Percentiles rank a stretch among this genome's conserved stretches.
Evolutionary conservation across 2,113 vertebrate genomes (phyloP).

Genomic region (Mobula hypostoma): DNA sequence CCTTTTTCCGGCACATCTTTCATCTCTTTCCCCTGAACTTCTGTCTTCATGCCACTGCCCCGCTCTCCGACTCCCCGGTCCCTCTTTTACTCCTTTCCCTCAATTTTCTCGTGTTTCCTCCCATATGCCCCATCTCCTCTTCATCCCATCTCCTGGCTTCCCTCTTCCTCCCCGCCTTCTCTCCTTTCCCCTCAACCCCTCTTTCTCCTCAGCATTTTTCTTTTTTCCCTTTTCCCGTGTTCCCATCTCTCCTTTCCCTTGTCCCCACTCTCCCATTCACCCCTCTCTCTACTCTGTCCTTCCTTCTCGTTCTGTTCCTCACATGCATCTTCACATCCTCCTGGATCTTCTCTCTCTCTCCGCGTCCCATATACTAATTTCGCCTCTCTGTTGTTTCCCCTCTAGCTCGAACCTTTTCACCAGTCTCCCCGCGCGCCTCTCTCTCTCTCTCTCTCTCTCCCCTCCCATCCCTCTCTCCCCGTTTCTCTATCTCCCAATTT

Average conservation of each 20-base stretch:
- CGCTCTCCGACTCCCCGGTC: too few species aligned
- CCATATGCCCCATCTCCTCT: too few species aligned
- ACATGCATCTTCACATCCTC: accelerated
- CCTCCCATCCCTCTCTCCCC: neutral
- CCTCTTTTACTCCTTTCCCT: too few species aligned
- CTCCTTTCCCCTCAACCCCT: too few species aligned
- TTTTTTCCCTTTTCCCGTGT: neutral
- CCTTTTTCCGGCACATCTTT: too few species aligned
- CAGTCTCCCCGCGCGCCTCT: neutral
- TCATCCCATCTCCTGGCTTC: neutral
- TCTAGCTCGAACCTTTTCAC: neutral
- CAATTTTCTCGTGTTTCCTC: too few species aligned
- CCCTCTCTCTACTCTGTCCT: neutral
- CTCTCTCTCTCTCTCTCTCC: neutral
- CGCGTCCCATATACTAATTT: too few species aligned
- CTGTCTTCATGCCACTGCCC: too few species aligned
- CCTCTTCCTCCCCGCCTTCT: neutral
- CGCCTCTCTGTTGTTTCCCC: too few species aligned
- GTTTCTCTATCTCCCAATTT: neutral
- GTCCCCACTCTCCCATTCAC: neutral
- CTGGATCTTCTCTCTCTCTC: too few species aligned
- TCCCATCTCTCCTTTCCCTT: neutral
- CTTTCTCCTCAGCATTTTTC: neutral
- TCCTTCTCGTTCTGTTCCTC: too few species aligned
- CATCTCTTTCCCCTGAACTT: too few species aligned